phyloP scores from a whole-genome alignment of 2,797 vertebrate species.

The Paramormyrops hopkinsi region DNA sequence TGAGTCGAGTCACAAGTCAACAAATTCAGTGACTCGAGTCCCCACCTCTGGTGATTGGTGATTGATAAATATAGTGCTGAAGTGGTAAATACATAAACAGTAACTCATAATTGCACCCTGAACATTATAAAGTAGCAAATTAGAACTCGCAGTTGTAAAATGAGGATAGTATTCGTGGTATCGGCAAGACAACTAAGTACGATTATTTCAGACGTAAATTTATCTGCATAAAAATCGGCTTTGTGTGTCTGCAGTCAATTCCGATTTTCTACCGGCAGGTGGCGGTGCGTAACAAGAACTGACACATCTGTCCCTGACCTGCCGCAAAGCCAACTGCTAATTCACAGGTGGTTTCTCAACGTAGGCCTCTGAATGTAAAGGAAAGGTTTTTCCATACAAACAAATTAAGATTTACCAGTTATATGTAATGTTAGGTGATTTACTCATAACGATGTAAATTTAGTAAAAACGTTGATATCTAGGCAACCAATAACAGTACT shows the following conservation, averaged over 20 bases:
- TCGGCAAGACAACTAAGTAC: background rate
- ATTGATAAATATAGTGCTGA: background rate
- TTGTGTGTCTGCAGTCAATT: background rate
- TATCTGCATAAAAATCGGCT: background rate
- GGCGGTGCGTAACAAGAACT: background rate
- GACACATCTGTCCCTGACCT: background rate
- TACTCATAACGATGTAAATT: background rate
- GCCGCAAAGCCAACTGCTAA: background rate
- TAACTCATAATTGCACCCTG: background rate
- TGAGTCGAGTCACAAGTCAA: background rate
- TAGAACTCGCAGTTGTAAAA: background rate
- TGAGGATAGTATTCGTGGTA: background rate
- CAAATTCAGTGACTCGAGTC: background rate
- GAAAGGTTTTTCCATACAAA: background rate
- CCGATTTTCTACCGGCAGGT: background rate
- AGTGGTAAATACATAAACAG: background rate
- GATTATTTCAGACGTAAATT: background rate
- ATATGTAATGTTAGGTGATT: background rate
- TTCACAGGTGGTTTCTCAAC: background rate
- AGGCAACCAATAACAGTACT: background rate
- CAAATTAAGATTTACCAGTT: background rate
- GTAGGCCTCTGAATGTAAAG: background rate
- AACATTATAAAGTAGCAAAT: background rate
- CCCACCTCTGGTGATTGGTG: background rate
- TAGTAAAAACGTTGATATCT: background rate